Evolutionary conservation across 2,888 invertebrate species (phyloP).

Genomic region (Laothoe populi): DNA sequence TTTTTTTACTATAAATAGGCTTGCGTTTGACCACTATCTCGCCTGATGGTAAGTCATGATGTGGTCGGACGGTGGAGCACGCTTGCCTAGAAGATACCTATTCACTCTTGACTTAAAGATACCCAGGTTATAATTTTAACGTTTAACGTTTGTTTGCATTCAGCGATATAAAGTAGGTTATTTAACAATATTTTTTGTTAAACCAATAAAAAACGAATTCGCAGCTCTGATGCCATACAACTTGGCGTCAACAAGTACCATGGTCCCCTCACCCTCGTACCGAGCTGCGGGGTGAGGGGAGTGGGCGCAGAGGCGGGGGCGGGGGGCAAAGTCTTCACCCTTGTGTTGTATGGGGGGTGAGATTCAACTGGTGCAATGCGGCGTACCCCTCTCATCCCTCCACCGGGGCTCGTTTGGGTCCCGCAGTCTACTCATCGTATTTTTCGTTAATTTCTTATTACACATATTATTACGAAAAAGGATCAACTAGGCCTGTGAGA

Average conservation of each 20-base stretch:
- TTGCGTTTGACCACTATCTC: no score
- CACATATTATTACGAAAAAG: background rate
- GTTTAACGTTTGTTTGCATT: no score
- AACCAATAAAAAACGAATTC: constrained; percentile 56
- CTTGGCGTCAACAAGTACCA: constrained; percentile 73
- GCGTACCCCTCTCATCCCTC: constrained; percentile 66
- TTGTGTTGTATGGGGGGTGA: constrained; percentile 58
- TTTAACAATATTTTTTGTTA: constrained; percentile 42
- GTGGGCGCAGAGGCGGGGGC: constrained; percentile 37
- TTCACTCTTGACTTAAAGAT: no score
- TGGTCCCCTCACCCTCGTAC: constrained; percentile 38
- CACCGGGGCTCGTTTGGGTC: constrained; percentile 44
- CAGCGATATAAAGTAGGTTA: no score
- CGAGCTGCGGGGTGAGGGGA: constrained; percentile 39
- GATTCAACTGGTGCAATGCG: constrained; percentile 85
- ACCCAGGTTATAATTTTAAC: no score
- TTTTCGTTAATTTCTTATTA: background rate
- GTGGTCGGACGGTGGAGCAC: no score
- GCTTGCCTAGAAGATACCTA: no score
- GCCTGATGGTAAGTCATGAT: no score
- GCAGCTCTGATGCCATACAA: constrained; percentile 52
- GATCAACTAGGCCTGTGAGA: background rate
- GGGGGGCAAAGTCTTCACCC: constrained; percentile 30
- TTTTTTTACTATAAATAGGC: no score
- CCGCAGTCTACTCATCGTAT: constrained; percentile 1